These are phyloP conservation scores for Camponotus fellah DNA, from an alignment of 2,888 invertebrate species.

Conservation along the genomic window DNA sequence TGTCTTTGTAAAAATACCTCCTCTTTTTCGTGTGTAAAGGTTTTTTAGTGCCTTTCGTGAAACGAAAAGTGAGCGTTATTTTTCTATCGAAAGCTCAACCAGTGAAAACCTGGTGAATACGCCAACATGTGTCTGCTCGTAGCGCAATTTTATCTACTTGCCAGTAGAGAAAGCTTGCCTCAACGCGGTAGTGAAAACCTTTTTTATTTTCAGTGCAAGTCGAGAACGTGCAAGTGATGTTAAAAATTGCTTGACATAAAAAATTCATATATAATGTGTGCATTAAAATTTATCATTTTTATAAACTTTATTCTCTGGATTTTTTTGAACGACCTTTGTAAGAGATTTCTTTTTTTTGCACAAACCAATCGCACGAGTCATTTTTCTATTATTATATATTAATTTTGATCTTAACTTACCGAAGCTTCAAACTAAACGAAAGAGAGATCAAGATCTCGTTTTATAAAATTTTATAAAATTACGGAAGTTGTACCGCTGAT, in stretches of 20 bases:
- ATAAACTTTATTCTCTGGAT: neutral
- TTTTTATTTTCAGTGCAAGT: neutral
- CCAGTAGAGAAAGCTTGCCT: neutral
- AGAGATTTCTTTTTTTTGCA: neutral
- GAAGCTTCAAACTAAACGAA: neutral
- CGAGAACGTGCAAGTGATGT: conserved; percentile 17
- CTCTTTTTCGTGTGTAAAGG: neutral
- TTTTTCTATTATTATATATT: neutral
- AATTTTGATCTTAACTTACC: neutral
- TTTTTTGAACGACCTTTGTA: neutral
- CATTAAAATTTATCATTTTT: neutral
- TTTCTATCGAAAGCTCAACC: neutral
- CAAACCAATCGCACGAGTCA: neutral
- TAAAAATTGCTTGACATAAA: conserved; percentile 10
- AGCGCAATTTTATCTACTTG: conserved; percentile 55
- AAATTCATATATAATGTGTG: neutral
- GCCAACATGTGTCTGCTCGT: conserved; percentile 45
- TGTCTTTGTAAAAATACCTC: neutral
- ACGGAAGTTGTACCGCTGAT: neutral
- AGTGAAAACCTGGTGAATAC: conserved; percentile 14
- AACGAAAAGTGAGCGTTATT: neutral
- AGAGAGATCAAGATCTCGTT: neutral
- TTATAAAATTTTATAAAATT: neutral
- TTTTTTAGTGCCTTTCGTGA: neutral
- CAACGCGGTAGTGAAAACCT: neutral